Conservation (phyloP, 1,140 invertebrate genomes). For the Calliphora vicina region DNA sequence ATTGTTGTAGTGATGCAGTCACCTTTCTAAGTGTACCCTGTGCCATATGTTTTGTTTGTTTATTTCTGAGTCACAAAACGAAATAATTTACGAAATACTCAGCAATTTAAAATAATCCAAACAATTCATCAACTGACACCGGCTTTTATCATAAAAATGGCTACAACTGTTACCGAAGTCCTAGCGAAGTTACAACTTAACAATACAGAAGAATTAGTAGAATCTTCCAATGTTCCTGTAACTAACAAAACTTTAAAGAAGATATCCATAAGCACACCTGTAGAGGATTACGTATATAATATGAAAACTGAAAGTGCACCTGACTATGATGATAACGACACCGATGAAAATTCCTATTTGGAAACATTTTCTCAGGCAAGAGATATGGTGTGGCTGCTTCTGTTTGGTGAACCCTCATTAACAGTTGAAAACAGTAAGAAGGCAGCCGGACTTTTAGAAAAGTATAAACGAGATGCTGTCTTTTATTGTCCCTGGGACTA, state of each 20-base stretch:
- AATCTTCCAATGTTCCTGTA: not conserved
- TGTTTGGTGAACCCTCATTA: not conserved
- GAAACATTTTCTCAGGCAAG: not conserved
- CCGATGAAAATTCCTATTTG: not conserved
- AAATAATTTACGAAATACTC: too few species aligned
- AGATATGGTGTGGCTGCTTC: conserved; percentile 1
- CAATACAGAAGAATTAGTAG: not conserved
- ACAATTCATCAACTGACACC: too few species aligned
- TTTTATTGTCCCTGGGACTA: conserved; percentile 51
- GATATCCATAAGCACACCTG: conserved; percentile 3
- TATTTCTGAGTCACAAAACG: too few species aligned
- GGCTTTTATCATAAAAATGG: too few species aligned
- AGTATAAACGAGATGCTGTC: conserved; percentile 45
- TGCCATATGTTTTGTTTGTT: too few species aligned
- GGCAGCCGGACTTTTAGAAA: conserved; percentile 42
- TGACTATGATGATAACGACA: not conserved
- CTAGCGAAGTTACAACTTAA: too few species aligned
- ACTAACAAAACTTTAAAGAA: not conserved
- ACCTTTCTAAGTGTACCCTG: too few species aligned
- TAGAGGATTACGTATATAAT: conserved; percentile 31
- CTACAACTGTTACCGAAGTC: too few species aligned
- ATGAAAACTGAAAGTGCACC: not conserved
- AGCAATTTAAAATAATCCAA: too few species aligned
- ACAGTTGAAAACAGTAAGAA: conserved; percentile 40
- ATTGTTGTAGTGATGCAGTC: too few species aligned